Conservation (phyloP, 1,140 invertebrate genomes). For the Zaprionus nigranus region DNA sequence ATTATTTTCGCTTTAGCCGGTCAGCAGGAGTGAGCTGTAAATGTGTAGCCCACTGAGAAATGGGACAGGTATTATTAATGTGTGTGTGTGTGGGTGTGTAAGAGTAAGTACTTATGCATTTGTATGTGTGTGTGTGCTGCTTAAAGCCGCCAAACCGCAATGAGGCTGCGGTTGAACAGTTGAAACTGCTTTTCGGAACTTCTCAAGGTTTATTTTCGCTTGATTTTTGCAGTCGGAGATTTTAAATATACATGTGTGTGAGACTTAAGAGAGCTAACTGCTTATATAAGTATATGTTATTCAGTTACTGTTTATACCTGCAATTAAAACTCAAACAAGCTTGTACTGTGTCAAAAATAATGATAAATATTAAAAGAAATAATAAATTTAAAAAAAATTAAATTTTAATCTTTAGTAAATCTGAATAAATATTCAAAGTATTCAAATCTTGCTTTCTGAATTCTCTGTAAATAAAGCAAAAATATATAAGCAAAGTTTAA, state of each 20-base stretch:
- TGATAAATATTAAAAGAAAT: too few relatives aligned
- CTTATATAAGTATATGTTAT: too few relatives aligned
- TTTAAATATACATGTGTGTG: neutral
- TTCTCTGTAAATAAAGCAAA: neutral
- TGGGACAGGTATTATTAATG: conserved; percentile 27
- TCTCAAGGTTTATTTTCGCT: conserved; percentile 13
- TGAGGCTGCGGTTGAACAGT: conserved; percentile 36
- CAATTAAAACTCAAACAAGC: too few relatives aligned
- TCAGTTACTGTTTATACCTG: too few relatives aligned
- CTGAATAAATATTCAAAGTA: neutral
- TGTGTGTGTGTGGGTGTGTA: conserved; percentile 9
- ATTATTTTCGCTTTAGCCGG: conserved; percentile 81
- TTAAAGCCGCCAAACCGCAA: conserved; percentile 67
- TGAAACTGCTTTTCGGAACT: conserved; percentile 40
- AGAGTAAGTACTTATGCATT: conserved; percentile 17
- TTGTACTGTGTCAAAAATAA: too few relatives aligned
- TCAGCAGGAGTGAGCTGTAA: conserved; percentile 47
- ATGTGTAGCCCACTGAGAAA: conserved; percentile 27
- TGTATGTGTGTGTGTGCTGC: conserved; percentile 22
- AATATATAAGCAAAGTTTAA: neutral
- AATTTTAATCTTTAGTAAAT: neutral
- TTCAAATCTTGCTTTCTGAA: rapidly evolving
- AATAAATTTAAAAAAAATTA: too few relatives aligned
- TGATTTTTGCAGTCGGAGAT: neutral
- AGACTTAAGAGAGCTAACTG: neutral